These are phyloP conservation scores for Apogon talboti DNA, from an alignment of 2,797 vertebrate species.

Conservation along the genomic window DNA sequence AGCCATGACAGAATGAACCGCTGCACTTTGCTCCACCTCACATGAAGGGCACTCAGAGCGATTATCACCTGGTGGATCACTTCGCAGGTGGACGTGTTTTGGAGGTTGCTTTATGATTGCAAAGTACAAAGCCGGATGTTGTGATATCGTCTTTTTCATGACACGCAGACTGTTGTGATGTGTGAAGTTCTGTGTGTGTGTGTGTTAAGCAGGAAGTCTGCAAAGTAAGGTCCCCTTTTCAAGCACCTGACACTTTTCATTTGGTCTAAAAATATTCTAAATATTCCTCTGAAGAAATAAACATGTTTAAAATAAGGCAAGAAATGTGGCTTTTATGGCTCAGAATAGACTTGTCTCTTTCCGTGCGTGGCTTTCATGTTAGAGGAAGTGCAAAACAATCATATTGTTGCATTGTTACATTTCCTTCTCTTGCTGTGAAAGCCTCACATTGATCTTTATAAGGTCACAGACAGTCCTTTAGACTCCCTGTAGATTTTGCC, in stretches of 20 bases:
- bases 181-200: conserved; percentile 12
- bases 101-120: conserved; percentile 57
- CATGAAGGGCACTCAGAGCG: conserved; percentile 62
- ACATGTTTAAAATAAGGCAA: conserved; percentile 82
- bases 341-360: conserved; percentile 80
- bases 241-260: conserved; percentile 71
- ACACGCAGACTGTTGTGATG: conserved; percentile 25
- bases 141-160: conserved; percentile 48
- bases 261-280: conserved; percentile 81
- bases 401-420: conserved; percentile 90
- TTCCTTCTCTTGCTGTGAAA: conserved; percentile 84
- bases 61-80: conserved; percentile 68
- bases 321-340: conserved; percentile 81
- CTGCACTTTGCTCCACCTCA: conserved; percentile 54
- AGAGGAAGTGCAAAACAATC: conserved; percentile 86
- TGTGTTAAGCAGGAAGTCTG: conserved; percentile 39
- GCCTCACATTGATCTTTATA: conserved; percentile 82
- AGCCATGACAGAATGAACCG: conserved; percentile 65
- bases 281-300: conserved; percentile 80
- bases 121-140: conserved; percentile 72
- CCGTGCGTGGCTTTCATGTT: conserved; percentile 84
- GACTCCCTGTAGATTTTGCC: conserved; percentile 53
- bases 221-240: conserved; percentile 44
- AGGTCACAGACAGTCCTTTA: conserved; percentile 73
- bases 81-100: conserved; percentile 68